Conservation (phyloP, 1,140 invertebrate genomes). For the Heliothis virescens region DNA sequence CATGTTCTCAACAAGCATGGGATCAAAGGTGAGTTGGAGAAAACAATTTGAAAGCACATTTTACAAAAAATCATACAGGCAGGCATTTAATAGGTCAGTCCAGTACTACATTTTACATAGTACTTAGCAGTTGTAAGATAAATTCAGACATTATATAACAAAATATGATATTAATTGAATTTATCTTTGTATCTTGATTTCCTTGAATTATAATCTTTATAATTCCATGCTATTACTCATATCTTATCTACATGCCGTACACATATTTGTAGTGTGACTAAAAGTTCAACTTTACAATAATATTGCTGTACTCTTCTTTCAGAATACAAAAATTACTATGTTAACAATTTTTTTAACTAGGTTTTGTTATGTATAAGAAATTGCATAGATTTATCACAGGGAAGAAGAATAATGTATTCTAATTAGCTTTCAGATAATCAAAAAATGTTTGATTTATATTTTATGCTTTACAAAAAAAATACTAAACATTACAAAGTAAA, state of each 20-base stretch:
- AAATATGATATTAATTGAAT: slow-evolving; percentile 51
- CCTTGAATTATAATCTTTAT: slow-evolving; percentile 76
- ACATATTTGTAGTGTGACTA: slow-evolving; percentile 78
- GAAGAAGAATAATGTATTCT: too few species aligned
- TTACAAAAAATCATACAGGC: background rate
- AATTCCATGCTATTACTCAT: slow-evolving; percentile 78
- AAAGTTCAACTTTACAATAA: slow-evolving; percentile 42
- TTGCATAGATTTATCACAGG: too few species aligned
- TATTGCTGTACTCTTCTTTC: slow-evolving; percentile 25
- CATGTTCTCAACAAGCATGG: slow-evolving; percentile 99
- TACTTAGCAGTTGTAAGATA: background rate
- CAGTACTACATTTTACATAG: background rate
- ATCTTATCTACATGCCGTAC: slow-evolving; percentile 78
- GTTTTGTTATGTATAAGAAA: too few species aligned
- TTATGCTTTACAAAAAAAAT: too few species aligned
- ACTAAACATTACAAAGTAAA: too few species aligned
- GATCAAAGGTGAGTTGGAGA: slow-evolving; percentile 93
- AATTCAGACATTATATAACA: slow-evolving; percentile 47
- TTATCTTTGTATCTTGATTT: slow-evolving; percentile 62
- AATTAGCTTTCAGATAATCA: too few species aligned
- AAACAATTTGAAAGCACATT: background rate
- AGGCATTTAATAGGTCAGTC: background rate
- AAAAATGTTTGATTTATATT: too few species aligned
- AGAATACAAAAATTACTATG: slow-evolving; percentile 19
- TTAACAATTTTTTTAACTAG: background rate